Evolutionary conservation across 2,888 invertebrate genomes (phyloP), one percentile per base, ranked within the genome.

Genomic region (Linyphia triangularis): DNA sequence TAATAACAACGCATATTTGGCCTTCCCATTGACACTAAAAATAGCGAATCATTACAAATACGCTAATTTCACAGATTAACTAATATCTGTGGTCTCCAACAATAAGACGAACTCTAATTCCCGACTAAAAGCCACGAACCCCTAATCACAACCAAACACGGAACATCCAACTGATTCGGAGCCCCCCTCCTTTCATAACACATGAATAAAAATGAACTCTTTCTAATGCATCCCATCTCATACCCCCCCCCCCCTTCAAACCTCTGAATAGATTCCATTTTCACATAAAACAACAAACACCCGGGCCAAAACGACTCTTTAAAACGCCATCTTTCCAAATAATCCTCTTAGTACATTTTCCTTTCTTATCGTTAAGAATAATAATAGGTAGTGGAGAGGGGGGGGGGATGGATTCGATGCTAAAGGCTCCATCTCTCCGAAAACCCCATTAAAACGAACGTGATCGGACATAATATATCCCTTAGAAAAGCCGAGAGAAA

Each of bases 401-500:
- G 40, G 13, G 37, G 40, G 22, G 7, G n/a, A 19, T 19, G 67
- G n/a, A n/a, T 28, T 51, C 79, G 75, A 63, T 77, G 77, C 63
- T 79, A 67, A 67, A 67, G 63, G 79, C 79, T 43, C 65, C 51
- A 63, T 43, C 40, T 67, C 63, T 37, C 70, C 16, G 51, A n/a
- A n/a, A n/a, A n/a, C 43, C 63, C 85, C 85, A 85, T 85, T 85
- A 85, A 67, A 78, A 72, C 22, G 85, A 63, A 85, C 85, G 85
- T 85, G 85, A 85, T 85, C 78, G 69, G 24, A 78, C 85, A 85
- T 85, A 85, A 85, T 79, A 78, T 84, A 84, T 75, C 43, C 72
- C 51, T 65, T n/a, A 43, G 24, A 70, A 70, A 70, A 79, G 67
- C 79, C 30, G 40, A n/a, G 67, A 24, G 67, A 43, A 40, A 57